A percentile compares a stretch with the other conserved stretches of the same genome.
phyloP scores from a whole-genome alignment of 1,140 invertebrate species.

The Sitophilus oryzae region DNA sequence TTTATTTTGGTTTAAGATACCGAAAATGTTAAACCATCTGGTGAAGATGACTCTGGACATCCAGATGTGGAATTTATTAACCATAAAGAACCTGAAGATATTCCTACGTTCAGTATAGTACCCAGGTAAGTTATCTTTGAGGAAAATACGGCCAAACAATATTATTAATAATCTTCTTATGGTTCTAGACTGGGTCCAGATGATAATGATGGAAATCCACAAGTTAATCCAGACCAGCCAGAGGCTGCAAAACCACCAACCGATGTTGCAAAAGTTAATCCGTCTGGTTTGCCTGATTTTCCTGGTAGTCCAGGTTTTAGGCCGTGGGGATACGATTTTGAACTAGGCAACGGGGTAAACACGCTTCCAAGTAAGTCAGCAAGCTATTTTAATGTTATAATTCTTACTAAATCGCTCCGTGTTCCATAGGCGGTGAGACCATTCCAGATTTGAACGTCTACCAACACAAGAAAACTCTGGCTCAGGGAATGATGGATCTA shows the following conservation, averaged over 20 bases:
- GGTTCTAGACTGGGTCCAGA: background rate
- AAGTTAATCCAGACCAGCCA: background rate
- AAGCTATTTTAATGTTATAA: too few species aligned
- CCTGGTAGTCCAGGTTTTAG: conserved; percentile 18
- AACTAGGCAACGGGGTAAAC: conserved; percentile 19
- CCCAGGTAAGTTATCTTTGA: conserved; percentile 22
- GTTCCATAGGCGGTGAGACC: conserved; percentile 35
- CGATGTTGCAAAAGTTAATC: background rate
- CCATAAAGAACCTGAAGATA: conserved; percentile 15
- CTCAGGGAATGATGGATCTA: conserved; percentile 74
- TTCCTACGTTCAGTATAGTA: conserved; percentile 6
- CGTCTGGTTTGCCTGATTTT: conserved; percentile 2
- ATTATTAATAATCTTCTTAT: too few species aligned
- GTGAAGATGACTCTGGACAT: conserved; percentile 10
- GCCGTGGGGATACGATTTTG: conserved; percentile 18
- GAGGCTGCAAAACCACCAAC: background rate
- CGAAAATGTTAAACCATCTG: background rate
- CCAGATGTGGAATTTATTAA: conserved; percentile 19
- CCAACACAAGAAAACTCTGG: conserved; percentile 87
- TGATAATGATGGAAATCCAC: background rate
- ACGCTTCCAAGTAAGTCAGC: conserved; percentile 11
- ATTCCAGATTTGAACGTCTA: conserved; percentile 78
- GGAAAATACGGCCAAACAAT: too few species aligned
- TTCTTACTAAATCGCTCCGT: too few species aligned
- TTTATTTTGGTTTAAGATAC: too few species aligned